Evolutionary conservation across 2,797 vertebrate species (phyloP), one percentile per base, ranked within the genome.

Genomic region (Zenarchopterus dispar): DNA sequence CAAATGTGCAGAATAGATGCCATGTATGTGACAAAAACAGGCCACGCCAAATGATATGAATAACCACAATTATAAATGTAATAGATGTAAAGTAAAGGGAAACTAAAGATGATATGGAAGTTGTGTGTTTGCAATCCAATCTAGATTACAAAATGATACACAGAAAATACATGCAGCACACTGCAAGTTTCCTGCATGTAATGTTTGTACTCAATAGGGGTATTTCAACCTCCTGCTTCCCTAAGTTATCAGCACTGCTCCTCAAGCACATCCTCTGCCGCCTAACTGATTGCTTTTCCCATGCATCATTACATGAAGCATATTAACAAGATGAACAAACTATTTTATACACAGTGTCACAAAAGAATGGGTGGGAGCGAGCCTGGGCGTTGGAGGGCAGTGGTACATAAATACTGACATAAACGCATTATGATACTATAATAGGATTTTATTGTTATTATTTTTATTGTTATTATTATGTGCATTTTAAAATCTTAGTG

Each of bases 261-360:
- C 71, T 80, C 74, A 31, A 77, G 82, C 83, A 70, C 63, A 78
- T 76, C 77, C 71, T 74, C 77, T 26, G 62, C 75, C 71, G 79
- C 78, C 71, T 65, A 49, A 13, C 84, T 90, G 85, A 92, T 91
- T 88, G 88, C 78, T 88, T 91, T 88, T 91, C 83, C 72, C 68
- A 83, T 66, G 88, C 88, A 82, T 85, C 88, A 88, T 91, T 91
- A 91, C 75, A 73, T 17, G 56, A 48, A 44, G 71, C 73, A 81
- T 86, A 89, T 89, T 89, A 90, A 81, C 82, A 87, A 80, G 82
- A 88, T 18, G 84, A 84, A 88, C 78, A 84, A 88, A 84, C 70
- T 72, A 70, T 83, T 84, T 85, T 61, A 79, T 75, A 84, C 69
- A 64, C 56, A 62, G 52, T 55, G 58, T 60, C 64, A 50, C 51